phyloP scores from a whole-genome alignment of 2,113 vertebrate species.

The Steatornis caripensis region DNA sequence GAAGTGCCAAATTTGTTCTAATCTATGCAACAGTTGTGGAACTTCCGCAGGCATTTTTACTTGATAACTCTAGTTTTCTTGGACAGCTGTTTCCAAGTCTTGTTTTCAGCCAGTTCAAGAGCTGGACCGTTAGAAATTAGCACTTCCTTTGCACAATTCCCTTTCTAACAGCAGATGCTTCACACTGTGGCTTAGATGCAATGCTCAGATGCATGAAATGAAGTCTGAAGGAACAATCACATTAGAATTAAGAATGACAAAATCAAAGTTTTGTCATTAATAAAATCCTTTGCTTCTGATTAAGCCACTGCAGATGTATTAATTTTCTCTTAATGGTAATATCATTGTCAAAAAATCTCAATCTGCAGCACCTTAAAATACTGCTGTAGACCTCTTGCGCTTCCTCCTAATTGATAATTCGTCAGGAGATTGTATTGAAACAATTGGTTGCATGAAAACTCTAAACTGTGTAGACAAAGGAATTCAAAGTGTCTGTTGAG shows the following conservation, averaged over 20 bases:
- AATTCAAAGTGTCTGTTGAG: neutral
- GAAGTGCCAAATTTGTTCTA: conserved; percentile 39
- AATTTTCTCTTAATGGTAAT: neutral
- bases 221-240: neutral
- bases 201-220: neutral
- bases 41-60: conserved; percentile 43
- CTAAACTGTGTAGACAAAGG: neutral
- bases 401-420: neutral
- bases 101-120: conserved; percentile 23
- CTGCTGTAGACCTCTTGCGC: neutral
- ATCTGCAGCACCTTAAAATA: neutral
- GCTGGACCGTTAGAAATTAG: conserved; percentile 26
- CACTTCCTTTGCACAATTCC: neutral
- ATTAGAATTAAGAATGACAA: neutral
- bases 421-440: neutral
- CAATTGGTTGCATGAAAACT: neutral
- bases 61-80: conserved; percentile 17
- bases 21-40: conserved; percentile 39
- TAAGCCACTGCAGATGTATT: neutral
- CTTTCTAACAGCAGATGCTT: neutral
- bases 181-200: neutral
- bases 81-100: conserved; percentile 1
- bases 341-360: neutral
- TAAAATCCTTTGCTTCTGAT: neutral
- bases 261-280: neutral